Evolutionary conservation across 2,113 vertebrate species (phyloP).

Genomic region (Dicerorhinus sumatrensis): DNA sequence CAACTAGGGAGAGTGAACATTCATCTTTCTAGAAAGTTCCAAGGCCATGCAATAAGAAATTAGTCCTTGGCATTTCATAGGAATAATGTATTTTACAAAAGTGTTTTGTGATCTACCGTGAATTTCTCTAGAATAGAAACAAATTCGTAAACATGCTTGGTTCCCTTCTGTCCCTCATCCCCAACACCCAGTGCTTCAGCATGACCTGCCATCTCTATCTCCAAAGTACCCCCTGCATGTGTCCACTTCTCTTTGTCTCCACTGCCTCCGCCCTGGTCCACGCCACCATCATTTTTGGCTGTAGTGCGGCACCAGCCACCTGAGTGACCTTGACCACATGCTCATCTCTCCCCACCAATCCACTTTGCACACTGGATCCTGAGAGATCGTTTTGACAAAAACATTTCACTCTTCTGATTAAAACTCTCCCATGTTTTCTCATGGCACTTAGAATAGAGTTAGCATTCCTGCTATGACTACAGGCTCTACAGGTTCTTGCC

Average conservation of each 20-base stretch:
- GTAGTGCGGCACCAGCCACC: background rate
- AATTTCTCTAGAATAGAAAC: background rate
- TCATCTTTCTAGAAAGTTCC: constrained; percentile 25
- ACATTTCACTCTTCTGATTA: background rate
- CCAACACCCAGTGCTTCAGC: background rate
- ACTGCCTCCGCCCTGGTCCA: background rate
- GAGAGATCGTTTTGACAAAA: background rate
- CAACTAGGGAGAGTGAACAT: background rate
- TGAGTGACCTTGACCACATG: background rate
- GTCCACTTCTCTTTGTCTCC: background rate
- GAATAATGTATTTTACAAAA: background rate
- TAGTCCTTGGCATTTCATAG: background rate
- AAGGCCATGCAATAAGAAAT: background rate
- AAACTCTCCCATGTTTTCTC: background rate
- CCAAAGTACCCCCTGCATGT: no score
- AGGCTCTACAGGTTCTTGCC: background rate
- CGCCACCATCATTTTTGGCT: background rate
- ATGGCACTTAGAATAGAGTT: background rate
- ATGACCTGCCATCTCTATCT: background rate
- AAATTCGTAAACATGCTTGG: background rate
- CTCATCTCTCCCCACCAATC: background rate
- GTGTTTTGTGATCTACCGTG: background rate
- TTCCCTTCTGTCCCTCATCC: background rate
- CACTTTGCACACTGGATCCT: background rate
- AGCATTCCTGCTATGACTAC: background rate